Evolutionary conservation across 1,140 invertebrate species (phyloP).

Genomic region (Euwallacea similis): DNA sequence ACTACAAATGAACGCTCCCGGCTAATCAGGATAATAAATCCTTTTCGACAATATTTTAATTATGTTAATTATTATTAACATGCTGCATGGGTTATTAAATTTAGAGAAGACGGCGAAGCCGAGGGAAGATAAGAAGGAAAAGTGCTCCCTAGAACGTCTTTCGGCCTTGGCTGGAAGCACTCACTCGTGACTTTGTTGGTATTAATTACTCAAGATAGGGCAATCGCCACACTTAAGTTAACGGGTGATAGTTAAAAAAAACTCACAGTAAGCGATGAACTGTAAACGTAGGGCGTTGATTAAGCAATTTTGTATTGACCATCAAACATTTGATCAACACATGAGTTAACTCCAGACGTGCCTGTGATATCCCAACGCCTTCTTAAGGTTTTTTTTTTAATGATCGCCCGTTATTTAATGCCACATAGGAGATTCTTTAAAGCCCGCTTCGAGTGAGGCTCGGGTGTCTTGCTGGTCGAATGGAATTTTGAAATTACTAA

Average conservation of each 20-base stretch:
- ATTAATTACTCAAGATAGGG: slow-evolving; percentile 26
- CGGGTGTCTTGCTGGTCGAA: no score
- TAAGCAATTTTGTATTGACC: no score
- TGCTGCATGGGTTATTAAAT: slow-evolving; percentile 12
- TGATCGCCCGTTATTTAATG: no score
- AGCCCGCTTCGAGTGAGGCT: no score
- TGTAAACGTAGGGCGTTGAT: no score
- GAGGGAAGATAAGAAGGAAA: slow-evolving; percentile 18
- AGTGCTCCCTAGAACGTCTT: background rate
- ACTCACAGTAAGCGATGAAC: no score
- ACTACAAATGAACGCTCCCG: background rate
- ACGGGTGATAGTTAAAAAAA: background rate
- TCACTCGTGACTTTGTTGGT: slow-evolving; percentile 23
- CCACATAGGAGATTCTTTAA: no score
- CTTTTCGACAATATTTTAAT: slow-evolving; percentile 14
- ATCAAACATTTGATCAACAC: no score
- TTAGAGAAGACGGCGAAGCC: background rate
- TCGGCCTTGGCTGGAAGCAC: slow-evolving; percentile 16
- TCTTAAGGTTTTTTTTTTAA: no score
- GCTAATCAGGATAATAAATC: slow-evolving; percentile 21
- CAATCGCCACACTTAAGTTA: background rate
- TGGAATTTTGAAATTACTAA: no score
- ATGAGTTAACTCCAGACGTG: no score
- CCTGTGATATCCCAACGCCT: no score
- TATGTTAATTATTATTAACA: slow-evolving; percentile 12